Conservation (phyloP, 1,140 invertebrate genomes). For the Drosophila serrata region DNA sequence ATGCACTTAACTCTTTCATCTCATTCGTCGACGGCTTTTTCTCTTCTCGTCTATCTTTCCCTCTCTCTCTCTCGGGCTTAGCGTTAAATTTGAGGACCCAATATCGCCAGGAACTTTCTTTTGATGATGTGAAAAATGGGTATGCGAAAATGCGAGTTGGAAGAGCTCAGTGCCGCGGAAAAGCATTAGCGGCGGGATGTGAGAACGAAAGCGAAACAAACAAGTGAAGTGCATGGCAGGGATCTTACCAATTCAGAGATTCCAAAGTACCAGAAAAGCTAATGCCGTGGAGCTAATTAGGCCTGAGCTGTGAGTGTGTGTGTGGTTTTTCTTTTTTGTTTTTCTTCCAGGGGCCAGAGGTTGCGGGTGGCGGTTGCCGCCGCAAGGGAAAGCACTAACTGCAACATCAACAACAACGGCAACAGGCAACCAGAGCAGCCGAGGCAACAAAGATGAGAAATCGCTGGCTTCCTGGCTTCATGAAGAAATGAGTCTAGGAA, state of each 20-base stretch:
- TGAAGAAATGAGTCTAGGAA: constrained; percentile 59
- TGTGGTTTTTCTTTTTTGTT: constrained; percentile 12
- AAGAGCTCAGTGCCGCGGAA: constrained; percentile 48
- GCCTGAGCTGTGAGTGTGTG: constrained; percentile 32
- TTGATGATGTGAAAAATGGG: constrained; percentile 48
- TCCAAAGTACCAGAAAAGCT: constrained; percentile 29
- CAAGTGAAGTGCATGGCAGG: constrained; percentile 32
- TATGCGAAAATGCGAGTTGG: constrained; percentile 49
- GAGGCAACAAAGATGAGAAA: constrained; percentile 72
- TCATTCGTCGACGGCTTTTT: constrained; percentile 21
- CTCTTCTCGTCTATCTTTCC: constrained; percentile 6
- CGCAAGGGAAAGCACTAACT: constrained; percentile 48
- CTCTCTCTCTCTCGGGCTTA: neutral
- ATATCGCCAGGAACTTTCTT: constrained; percentile 53
- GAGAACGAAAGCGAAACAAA: constrained; percentile 78
- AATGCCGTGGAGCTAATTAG: constrained; percentile 65
- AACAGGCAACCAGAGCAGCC: constrained; percentile 24
- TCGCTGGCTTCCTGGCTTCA: constrained; percentile 72
- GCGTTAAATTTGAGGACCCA: constrained; percentile 46
- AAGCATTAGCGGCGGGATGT: constrained; percentile 47
- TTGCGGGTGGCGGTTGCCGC: constrained; percentile 43
- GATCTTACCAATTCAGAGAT: constrained; percentile 41
- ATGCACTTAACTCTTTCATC: constrained; percentile 63
- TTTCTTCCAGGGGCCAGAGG: constrained; percentile 23
- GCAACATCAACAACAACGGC: constrained; percentile 37